These are phyloP conservation scores for Lipophrys pholis DNA, from an alignment of 2,113 vertebrate species.

Conservation along the genomic window DNA sequence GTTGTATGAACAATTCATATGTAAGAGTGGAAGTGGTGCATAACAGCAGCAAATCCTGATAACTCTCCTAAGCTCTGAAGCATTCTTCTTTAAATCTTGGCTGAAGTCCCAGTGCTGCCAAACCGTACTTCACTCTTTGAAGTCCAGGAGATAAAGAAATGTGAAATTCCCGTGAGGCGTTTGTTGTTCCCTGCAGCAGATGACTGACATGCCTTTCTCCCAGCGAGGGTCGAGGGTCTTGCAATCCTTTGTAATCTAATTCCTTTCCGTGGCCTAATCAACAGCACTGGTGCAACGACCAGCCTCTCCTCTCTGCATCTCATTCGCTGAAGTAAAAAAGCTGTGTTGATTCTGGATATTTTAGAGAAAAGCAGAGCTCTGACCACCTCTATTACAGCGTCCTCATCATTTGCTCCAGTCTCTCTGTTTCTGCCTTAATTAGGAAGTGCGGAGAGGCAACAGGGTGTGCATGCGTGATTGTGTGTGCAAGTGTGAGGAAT, in stretches of 20 bases:
- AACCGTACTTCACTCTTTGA: constrained; percentile 58
- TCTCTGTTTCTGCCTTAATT: constrained; percentile 73
- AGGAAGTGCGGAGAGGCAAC: constrained; percentile 64
- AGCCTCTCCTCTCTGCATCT: background rate
- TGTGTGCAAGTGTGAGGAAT: constrained; percentile 46
- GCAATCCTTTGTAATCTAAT: background rate
- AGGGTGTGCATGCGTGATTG: constrained; percentile 34
- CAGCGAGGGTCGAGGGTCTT: background rate
- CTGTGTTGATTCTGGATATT: constrained; percentile 54
- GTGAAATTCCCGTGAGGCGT: constrained; percentile 30
- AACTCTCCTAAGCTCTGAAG: constrained; percentile 46
- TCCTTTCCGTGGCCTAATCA: background rate
- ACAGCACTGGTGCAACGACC: background rate
- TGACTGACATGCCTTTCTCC: constrained; percentile 1
- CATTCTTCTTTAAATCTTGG: constrained; percentile 46
- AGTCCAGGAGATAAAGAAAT: constrained; percentile 53
- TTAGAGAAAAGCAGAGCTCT: constrained; percentile 25
- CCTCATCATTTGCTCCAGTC: background rate
- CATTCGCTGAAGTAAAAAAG: background rate
- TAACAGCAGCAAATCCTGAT: constrained; percentile 51
- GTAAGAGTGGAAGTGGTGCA: constrained; percentile 41
- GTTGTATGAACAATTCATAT: constrained; percentile 27
- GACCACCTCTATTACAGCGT: background rate
- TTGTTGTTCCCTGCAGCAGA: constrained; percentile 24
- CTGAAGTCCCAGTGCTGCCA: constrained; percentile 33